Evolutionary conservation across 2,113 vertebrate species (phyloP).

Genomic region (Hucho hucho): DNA sequence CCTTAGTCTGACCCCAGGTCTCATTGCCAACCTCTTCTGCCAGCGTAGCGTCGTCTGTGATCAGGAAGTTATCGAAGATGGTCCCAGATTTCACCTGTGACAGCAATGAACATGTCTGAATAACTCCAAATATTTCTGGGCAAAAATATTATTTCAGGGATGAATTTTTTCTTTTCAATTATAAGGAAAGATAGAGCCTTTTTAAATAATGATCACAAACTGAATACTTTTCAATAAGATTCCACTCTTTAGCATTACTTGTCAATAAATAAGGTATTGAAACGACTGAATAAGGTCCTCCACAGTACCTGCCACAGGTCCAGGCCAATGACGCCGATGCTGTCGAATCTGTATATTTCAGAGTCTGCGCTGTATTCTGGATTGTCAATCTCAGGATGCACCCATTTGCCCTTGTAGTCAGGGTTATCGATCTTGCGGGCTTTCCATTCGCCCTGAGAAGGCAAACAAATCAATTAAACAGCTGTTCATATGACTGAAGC

Average conservation of each 20-base stretch:
- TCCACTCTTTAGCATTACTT: too few relatives aligned
- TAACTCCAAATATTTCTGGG: background rate
- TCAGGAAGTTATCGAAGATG: constrained; percentile 86
- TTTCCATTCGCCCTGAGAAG: constrained; percentile 80
- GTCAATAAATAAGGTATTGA: background rate
- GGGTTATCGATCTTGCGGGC: constrained; percentile 80
- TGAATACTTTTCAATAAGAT: too few relatives aligned
- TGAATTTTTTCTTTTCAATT: background rate
- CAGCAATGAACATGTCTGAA: background rate
- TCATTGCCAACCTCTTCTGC: constrained; percentile 80
- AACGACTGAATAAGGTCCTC: background rate
- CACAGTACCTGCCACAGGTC: constrained; percentile 87
- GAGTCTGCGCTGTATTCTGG: constrained; percentile 71
- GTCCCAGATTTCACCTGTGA: constrained; percentile 84
- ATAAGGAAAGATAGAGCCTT: background rate
- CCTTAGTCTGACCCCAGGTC: constrained; percentile 70
- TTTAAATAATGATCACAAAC: too few relatives aligned
- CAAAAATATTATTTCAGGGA: too few relatives aligned
- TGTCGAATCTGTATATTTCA: constrained; percentile 79
- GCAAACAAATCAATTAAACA: background rate
- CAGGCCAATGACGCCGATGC: constrained; percentile 77
- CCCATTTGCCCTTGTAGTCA: constrained; percentile 80
- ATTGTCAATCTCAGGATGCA: constrained; percentile 80
- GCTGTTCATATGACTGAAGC: constrained; percentile 1
- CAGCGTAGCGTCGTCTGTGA: constrained; percentile 78